Evolutionary conservation across 2,113 vertebrate genomes (phyloP).

Genomic region (Erythrolamprus reginae): DNA sequence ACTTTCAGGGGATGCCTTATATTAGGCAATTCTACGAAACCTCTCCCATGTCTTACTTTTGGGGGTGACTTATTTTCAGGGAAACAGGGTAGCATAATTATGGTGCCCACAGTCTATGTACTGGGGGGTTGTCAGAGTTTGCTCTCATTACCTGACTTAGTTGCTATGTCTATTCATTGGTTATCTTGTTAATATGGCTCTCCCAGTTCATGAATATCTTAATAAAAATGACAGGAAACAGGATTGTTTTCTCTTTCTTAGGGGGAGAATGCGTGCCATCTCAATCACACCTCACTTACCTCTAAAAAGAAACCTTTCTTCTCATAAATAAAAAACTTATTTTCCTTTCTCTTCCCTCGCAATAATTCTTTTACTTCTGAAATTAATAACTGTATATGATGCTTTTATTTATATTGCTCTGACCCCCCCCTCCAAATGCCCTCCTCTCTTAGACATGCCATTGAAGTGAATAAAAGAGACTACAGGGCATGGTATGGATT

Average conservation of each 20-base stretch:
- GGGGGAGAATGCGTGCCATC: neutral
- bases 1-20: too few relatives aligned
- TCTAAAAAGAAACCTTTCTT: neutral
- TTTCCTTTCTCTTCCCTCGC: neutral
- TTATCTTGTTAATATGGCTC: too few relatives aligned
- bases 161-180: too few relatives aligned
- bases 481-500: conserved; percentile 98
- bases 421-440: neutral
- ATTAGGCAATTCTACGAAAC: too few relatives aligned
- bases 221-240: neutral
- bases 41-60: too few relatives aligned
- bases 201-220: too few relatives aligned
- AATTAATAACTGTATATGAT: neutral
- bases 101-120: neutral
- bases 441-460: conserved; percentile 82
- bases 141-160: too few relatives aligned
- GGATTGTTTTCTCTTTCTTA: neutral
- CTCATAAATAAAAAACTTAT: neutral
- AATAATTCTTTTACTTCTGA: neutral
- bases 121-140: too few relatives aligned
- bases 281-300: neutral
- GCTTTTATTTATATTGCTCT: neutral
- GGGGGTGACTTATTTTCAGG: too few relatives aligned
- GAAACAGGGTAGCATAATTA: neutral
- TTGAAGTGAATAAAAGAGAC: conserved; percentile 97